These are phyloP conservation scores for Tenthredo distinguenda DNA, from an alignment of 2,888 invertebrate species.

Conservation along the genomic window DNA sequence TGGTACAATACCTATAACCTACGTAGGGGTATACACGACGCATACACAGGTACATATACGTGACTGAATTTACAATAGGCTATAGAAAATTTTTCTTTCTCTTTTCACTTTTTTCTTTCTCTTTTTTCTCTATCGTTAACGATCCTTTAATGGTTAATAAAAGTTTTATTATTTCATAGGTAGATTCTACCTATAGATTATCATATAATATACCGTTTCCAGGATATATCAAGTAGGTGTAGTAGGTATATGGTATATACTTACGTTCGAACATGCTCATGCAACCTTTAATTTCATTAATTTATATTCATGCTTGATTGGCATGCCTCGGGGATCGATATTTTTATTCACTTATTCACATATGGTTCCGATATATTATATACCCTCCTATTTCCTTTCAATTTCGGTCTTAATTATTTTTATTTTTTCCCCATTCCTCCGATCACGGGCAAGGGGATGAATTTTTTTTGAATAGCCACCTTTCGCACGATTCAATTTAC, in stretches of 20 bases:
- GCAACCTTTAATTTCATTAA: constrained; percentile 61
- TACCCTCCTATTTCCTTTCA: neutral
- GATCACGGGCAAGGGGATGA: neutral
- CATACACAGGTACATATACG: neutral
- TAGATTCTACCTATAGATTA: constrained; percentile 1
- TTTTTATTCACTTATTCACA: neutral
- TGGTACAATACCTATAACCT: neutral
- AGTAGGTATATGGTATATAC: neutral
- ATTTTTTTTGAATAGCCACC: neutral
- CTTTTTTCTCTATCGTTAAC: neutral
- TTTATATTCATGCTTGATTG: constrained; percentile 64
- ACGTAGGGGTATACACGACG: neutral
- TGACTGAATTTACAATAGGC: constrained; percentile 22
- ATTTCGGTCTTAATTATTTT: neutral
- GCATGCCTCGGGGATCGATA: constrained; percentile 60
- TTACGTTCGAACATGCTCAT: constrained; percentile 66
- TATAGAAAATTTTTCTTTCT: neutral
- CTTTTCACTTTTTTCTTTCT: neutral
- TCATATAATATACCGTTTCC: neutral
- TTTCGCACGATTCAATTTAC: neutral
- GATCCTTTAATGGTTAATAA: constrained; percentile 19
- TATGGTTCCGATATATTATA: neutral
- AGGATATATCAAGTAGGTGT: neutral
- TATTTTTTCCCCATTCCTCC: neutral
- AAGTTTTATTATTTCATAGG: constrained; percentile 29